Conservation (phyloP, 2,888 invertebrate genomes). For the Nephrotoma appendiculata region DNA sequence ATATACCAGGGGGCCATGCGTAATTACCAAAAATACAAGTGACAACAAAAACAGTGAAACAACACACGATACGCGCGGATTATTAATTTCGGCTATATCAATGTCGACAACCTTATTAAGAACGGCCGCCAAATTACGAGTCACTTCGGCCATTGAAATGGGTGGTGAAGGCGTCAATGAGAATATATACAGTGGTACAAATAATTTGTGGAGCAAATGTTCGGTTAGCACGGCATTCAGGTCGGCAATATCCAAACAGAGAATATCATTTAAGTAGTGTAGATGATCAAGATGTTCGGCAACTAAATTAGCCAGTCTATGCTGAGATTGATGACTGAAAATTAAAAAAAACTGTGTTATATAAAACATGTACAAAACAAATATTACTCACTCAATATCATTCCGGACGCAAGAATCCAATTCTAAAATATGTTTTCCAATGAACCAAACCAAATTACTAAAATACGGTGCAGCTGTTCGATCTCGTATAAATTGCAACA, state of each 20-base stretch:
- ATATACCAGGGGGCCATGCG: constrained; percentile 80
- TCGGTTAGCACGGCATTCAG: constrained; percentile 89
- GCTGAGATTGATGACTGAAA: constrained; percentile 78
- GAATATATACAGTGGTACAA: constrained; percentile 88
- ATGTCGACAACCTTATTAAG: constrained; percentile 41
- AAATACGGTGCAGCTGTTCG: constrained; percentile 97
- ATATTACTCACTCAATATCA: constrained; percentile 72
- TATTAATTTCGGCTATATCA: constrained; percentile 41
- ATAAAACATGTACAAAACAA: neutral
- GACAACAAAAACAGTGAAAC: constrained; percentile 83
- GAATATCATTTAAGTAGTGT: constrained; percentile 93
- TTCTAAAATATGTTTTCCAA: constrained; percentile 94
- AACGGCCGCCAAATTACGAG: constrained; percentile 48
- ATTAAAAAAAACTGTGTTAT: constrained; percentile 6
- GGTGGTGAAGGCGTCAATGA: constrained; percentile 51
- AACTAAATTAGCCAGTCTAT: constrained; percentile 81
- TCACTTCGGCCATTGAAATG: constrained; percentile 41
- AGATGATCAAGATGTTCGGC: constrained; percentile 95
- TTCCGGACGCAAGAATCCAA: constrained; percentile 88
- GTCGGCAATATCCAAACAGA: constrained; percentile 80
- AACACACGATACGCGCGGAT: constrained; percentile 73
- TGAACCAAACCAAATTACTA: constrained; percentile 97
- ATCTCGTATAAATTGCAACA: constrained; percentile 90
- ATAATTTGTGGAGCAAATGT: constrained; percentile 80
- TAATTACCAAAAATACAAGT: constrained; percentile 89